Percentiles rank a stretch among this genome's conserved stretches.
Conservation (phyloP, 2,888 invertebrate species). For the Ectropis crepuscularia region DNA sequence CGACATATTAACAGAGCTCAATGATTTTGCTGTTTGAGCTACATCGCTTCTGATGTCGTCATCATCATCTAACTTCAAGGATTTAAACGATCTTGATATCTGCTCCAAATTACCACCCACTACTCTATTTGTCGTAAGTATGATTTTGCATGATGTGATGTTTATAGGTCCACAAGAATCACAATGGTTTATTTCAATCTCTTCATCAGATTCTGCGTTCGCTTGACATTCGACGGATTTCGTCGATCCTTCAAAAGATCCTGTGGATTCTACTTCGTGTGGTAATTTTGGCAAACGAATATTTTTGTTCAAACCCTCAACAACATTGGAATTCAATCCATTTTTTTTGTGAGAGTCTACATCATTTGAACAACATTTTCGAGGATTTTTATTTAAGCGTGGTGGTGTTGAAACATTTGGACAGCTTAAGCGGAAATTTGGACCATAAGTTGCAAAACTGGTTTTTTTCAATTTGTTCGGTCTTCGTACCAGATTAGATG, state of each 20-base stretch:
- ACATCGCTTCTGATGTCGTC: constrained; percentile 4
- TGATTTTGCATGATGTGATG: constrained; percentile 4
- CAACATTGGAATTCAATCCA: neutral
- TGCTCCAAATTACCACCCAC: neutral
- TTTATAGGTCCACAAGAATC: constrained; percentile 3
- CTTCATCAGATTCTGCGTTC: constrained; percentile 5
- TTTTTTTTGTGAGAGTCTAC: neutral
- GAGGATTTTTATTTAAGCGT: neutral
- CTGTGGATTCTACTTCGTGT: neutral
- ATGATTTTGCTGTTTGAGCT: constrained; percentile 6
- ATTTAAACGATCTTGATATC: neutral
- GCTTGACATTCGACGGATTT: constrained; percentile 1
- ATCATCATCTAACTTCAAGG: neutral
- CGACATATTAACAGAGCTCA: neutral
- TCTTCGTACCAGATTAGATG: neutral
- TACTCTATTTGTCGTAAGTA: neutral
- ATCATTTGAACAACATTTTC: neutral
- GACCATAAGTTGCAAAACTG: neutral
- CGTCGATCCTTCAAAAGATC: neutral
- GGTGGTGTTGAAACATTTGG: constrained; percentile 7
- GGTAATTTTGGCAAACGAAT: neutral
- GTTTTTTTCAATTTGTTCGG: neutral
- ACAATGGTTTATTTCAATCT: constrained; percentile 8
- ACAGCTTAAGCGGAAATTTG: neutral
- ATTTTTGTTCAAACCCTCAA: neutral